These are phyloP conservation scores for Ispidina picta DNA, from an alignment of 2,797 vertebrate genomes.

Conservation along the genomic window DNA sequence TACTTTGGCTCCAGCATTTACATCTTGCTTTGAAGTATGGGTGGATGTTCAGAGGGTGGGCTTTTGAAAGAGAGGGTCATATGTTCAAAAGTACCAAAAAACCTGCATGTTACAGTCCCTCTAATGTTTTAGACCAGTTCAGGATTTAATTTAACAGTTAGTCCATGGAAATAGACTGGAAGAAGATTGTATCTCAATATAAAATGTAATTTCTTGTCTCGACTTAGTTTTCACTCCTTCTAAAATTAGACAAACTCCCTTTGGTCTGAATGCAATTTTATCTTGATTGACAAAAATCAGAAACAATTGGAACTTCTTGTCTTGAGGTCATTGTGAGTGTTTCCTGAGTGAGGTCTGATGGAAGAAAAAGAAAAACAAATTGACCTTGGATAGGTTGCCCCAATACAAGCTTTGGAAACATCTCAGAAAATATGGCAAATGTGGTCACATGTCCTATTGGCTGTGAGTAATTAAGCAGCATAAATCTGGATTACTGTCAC, in stretches of 20 bases:
- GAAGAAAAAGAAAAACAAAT: neutral
- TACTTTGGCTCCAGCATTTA: conserved; percentile 16
- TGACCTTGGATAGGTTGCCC: neutral
- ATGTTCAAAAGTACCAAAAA: neutral
- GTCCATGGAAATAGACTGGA: neutral
- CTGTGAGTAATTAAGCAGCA: neutral
- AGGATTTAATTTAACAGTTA: neutral
- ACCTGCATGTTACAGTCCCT: neutral
- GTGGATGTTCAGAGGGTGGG: neutral
- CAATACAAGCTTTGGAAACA: neutral
- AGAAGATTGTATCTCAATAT: neutral
- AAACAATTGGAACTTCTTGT: neutral
- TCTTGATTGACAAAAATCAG: neutral
- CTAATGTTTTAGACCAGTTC: neutral
- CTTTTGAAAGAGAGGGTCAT: neutral
- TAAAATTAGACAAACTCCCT: neutral
- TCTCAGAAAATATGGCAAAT: neutral
- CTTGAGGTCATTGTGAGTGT: neutral
- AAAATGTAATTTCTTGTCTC: neutral
- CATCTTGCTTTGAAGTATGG: conserved; percentile 25
- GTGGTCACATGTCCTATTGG: neutral
- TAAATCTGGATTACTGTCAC: conserved; percentile 20
- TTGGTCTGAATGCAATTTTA: neutral
- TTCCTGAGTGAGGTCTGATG: neutral
- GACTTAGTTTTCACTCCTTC: neutral